Evolutionary conservation across 2,113 vertebrate genomes (phyloP).

Genomic region (Crotophaga sulcirostris): DNA sequence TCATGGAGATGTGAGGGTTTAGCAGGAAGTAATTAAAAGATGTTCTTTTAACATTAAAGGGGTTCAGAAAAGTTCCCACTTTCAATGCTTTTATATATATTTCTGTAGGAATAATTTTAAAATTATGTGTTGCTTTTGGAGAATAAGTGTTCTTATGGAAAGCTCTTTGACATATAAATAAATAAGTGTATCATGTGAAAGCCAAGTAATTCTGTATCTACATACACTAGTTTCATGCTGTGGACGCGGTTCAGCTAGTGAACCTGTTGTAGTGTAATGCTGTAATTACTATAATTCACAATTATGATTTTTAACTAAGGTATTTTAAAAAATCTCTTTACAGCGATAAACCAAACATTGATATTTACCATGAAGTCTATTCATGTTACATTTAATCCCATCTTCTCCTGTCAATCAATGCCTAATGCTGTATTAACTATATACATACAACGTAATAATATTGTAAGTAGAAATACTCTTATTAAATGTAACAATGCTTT

Average conservation of each 20-base stretch:
- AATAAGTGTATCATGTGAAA: neutral
- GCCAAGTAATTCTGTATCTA: neutral
- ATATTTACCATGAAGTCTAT: conserved; percentile 31
- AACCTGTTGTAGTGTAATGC: neutral
- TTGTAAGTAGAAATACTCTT: neutral
- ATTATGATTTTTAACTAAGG: neutral
- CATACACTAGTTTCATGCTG: neutral
- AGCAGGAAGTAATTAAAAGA: neutral
- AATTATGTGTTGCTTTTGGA: neutral
- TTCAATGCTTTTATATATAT: neutral
- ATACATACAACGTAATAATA: neutral
- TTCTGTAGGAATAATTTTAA: neutral
- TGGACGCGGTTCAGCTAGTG: neutral
- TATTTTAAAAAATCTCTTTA: neutral
- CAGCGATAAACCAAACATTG: neutral
- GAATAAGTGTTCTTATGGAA: neutral
- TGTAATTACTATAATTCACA: neutral
- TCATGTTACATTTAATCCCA: neutral
- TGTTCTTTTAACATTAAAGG: neutral
- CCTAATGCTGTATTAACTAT: conserved; percentile 15
- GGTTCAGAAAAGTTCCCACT: neutral
- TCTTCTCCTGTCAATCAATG: conserved; percentile 33
- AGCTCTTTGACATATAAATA: neutral
- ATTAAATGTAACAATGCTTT: neutral
- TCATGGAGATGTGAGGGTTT: neutral